A percentile compares a stretch with the other conserved stretches of the same genome.
These are phyloP conservation scores for Eurystomus glaucurus DNA, from an alignment of 2,797 vertebrate genomes.

Conservation along the genomic window DNA sequence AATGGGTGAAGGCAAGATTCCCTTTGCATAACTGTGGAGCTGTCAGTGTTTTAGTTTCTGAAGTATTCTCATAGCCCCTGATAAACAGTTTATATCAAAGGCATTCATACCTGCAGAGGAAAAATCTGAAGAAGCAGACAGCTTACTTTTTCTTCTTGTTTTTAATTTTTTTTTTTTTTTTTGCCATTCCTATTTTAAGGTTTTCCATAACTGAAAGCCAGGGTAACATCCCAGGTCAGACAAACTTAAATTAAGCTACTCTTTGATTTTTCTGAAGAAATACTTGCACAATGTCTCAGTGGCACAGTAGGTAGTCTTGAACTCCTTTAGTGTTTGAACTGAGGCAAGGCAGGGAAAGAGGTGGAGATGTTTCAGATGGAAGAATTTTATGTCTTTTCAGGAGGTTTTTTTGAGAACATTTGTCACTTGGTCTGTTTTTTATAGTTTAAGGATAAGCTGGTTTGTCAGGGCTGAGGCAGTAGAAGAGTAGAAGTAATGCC, in stretches of 20 bases:
- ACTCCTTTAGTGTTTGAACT: neutral
- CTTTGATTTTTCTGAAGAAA: constrained; percentile 39
- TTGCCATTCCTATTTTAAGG: neutral
- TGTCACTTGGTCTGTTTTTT: neutral
- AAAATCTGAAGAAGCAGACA: neutral
- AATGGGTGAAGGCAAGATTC: neutral
- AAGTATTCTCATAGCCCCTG: neutral
- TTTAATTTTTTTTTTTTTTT: neutral
- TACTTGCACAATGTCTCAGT: neutral
- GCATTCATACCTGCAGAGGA: neutral
- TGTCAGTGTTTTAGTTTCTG: neutral
- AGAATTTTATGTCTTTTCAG: neutral
- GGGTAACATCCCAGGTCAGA: constrained; percentile 23
- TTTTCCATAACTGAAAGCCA: neutral
- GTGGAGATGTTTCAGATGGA: neutral
- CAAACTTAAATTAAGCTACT: neutral
- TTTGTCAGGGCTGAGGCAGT: neutral
- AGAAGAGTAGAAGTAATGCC: neutral
- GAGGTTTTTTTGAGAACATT: neutral
- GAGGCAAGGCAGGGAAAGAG: neutral
- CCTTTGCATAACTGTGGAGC: neutral
- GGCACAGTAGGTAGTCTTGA: neutral
- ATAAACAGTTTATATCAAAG: neutral
- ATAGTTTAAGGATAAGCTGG: neutral
- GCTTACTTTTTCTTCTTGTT: neutral